Base-by-base conservation (phyloP, 2,888 invertebrate species). In the Diadromus collaris region DNA sequence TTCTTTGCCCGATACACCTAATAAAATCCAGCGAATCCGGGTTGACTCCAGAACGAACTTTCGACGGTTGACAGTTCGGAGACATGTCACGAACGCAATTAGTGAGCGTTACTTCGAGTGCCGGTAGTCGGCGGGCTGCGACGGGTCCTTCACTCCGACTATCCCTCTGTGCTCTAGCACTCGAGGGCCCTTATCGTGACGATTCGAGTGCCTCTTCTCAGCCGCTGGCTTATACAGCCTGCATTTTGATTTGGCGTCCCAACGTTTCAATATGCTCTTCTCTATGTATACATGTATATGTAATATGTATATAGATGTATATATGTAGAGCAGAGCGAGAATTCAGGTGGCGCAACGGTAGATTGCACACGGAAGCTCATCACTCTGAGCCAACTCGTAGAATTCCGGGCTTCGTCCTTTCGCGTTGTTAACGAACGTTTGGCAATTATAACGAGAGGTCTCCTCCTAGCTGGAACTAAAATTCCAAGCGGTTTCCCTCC, bases 81-180 rank as follows among this genome's bases (percentile, higher is more conserved):
- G 84, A 87, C 87, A 86, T 89, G 89, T 90, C 90, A 89, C 90
- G 90, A 90, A 90, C 86, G 89, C 90, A 90, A 90, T 90, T 90
- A 90, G 90, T 90, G 90, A 90, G 84, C 88, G 89, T 90, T 90
- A 90, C 86, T 88, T 89, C 87, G 85, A 90, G 90, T 85, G 86
- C 88, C 67, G 44, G 77, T 74, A 76, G 77, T 77, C 74, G 79
- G 38, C 74, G 77, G 76, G 74, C 38, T 74, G 73, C 68, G 61
- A 70, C 54, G 24, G 60, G 85, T 85, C 83, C 86, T 88, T 84
- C 81, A 86, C 82, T 85, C 81, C 86, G 85, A 84, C 83, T 68
- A 61, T 64, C 58, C 65, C 60, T 74, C 77, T 56, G 74, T 67
- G 79, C 74, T 80, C 69, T 48, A 70, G 65, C 65, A 79, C 67